Base-by-base conservation (phyloP, 2,797 vertebrate species). In the Myotis myotis region DNA sequence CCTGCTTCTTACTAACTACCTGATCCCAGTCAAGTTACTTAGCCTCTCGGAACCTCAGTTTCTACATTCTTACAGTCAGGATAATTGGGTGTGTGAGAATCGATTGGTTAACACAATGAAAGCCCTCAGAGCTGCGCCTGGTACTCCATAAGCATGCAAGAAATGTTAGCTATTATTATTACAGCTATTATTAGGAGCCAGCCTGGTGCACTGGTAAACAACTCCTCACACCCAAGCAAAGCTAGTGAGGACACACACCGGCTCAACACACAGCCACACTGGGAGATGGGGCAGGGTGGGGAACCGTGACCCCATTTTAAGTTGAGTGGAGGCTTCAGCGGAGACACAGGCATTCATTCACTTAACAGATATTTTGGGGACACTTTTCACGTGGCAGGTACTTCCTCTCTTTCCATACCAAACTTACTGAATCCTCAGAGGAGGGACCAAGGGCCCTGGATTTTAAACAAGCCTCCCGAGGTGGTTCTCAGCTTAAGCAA, bases 121-220 rank as follows among this genome's bases (percentile, higher is more conserved):
- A 94, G 74, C 47, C 47, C 55, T 93, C 22, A 70, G 94, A 89
- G 53, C 84, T 90, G 41, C 86, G 81, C 36, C 74, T 96, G 78
- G 70, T 89, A 71, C 53, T 60, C 68, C 57, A 82, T 74, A 92
- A 87, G 86, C 53, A 83, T 92, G 68, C 44, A 83, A 93, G 78
- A 93, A 96, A 97, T 81, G 82, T 82, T 79, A 93, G 93, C 93
- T 96, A 93, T 97, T 96, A 86, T 95, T 95, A 94, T 94, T 92
- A 87, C 38, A 96, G 96, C 81, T 95, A 85, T 94, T 91, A 51
- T 87, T 89, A 94, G 93, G 55, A 94, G 38, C 51, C 55, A 79
- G 88, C 72, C 16, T 55, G 70, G 36, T 75, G 74, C 85, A 47
- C 81, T 93, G 82, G 38, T 86, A 91, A 96, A 94, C 85, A 94